phyloP scores from a whole-genome alignment of 1,140 invertebrate genomes.

The Atta colombica region DNA sequence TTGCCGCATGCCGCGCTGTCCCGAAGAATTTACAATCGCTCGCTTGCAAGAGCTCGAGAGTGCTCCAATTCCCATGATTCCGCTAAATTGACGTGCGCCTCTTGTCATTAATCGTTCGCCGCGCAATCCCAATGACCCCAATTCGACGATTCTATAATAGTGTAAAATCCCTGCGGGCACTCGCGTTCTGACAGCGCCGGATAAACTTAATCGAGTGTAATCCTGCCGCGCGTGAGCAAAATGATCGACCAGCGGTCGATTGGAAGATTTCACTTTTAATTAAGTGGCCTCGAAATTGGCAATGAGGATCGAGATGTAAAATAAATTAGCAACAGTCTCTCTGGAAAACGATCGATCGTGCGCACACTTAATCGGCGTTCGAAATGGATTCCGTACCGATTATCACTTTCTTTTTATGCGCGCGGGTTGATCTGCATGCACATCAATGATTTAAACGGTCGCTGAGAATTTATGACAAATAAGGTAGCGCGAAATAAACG shows the following conservation, averaged over 20 bases:
- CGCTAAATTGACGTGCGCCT: slow-evolving; percentile 48
- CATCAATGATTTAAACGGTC: slow-evolving; percentile 41
- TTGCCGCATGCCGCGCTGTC: slow-evolving; percentile 48
- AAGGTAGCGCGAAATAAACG: background rate
- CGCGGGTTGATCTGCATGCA: background rate
- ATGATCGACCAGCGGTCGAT: slow-evolving; percentile 50
- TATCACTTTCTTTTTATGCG: slow-evolving; percentile 48
- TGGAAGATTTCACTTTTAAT: slow-evolving; percentile 74
- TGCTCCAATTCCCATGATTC: slow-evolving; percentile 68
- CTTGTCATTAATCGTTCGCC: slow-evolving; percentile 75
- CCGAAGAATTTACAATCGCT: slow-evolving; percentile 75
- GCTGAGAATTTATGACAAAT: slow-evolving; percentile 24
- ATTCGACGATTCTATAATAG: slow-evolving; percentile 53
- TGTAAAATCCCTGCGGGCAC: background rate
- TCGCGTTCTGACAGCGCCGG: background rate
- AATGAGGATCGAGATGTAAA: slow-evolving; percentile 43
- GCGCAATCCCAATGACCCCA: slow-evolving; percentile 58
- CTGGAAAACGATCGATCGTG: slow-evolving; percentile 32
- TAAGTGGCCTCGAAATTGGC: slow-evolving; percentile 63
- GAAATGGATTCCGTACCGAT: slow-evolving; percentile 57
- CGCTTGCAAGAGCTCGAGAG: slow-evolving; percentile 54
- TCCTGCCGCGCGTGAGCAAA: slow-evolving; percentile 21
- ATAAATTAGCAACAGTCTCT: slow-evolving; percentile 61
- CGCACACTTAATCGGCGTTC: slow-evolving; percentile 46
- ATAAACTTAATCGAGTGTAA: slow-evolving; percentile 27